Evolutionary conservation across 1,140 invertebrate genomes (phyloP), one percentile per base, ranked within the genome.

Genomic region (Chironomus tepperi): DNA sequence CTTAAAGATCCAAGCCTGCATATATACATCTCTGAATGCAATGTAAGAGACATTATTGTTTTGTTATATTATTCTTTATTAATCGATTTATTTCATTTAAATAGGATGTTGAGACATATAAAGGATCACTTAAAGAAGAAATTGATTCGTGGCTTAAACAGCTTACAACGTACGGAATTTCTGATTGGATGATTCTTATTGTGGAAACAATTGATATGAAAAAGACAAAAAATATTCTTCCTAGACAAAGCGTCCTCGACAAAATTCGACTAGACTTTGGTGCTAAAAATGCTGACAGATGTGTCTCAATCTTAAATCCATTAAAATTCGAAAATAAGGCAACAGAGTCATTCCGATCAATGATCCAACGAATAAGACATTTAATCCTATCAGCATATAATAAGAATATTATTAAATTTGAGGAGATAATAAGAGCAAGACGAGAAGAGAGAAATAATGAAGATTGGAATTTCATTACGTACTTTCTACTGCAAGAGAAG

Each of bases 221-320:
- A 78, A 93, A 94, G 82, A 90, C 90, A 64, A 98, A 97, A 82
- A 98, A 98, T 84, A 83, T 98, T 19, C 83, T 98, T 73, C 94
- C 94, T 21, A 88, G 96, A 78, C 95, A 94, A 73, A 96, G 95
- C 42, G 95, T 98, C 21, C 84, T 96, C 75, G 96, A 98, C 84
- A 97, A 96, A 87, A 93, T 98, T 74, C 91, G 94, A 76, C 91
- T 88, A 80, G 96, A 98, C 83, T 97, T 98, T 88, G 93, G 93
- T 74, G 87, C 90, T 16, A 97, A 97, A 84, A 91, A 95, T 87
- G 95, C 88, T 77, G 87, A 87, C 81, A 92, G 95, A 79, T 97
- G 95, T 84, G 88, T 97, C 77, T 93, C 93, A 74, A 88, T 98
- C 19, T 89, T 94, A 78, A 96, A 97, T 85, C 95, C 95, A 42